phyloP scores from a whole-genome alignment of 1,140 invertebrate species.

The Bacillus rossius region DNA sequence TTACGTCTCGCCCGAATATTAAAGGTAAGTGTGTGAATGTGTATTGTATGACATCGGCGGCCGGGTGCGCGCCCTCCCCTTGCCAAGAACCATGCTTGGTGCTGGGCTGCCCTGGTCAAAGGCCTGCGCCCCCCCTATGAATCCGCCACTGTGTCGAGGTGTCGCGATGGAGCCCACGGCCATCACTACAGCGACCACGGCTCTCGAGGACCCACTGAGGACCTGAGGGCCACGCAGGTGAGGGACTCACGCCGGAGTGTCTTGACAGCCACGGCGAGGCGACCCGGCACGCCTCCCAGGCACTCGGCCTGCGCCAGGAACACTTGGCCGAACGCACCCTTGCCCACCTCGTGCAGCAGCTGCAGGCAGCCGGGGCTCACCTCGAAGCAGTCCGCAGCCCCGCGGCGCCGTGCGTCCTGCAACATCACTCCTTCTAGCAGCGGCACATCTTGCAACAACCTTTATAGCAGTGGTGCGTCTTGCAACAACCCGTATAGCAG shows the following conservation, averaged over 20 bases:
- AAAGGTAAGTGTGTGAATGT: no score
- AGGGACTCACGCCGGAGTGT: constrained; percentile 53
- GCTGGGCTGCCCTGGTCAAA: no score
- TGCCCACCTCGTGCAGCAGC: constrained; percentile 55
- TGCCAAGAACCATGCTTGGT: no score
- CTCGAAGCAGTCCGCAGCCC: constrained; percentile 46
- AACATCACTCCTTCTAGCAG: not conserved
- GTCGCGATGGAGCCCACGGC: no score
- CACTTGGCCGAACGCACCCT: constrained; percentile 69
- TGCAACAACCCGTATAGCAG: not conserved
- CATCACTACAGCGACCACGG: no score
- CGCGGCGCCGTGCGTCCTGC: constrained; percentile 30
- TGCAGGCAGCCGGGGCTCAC: constrained; percentile 47
- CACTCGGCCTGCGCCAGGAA: constrained; percentile 51
- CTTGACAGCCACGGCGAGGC: constrained; percentile 62
- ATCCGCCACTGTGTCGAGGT: no score
- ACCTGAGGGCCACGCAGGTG: no score
- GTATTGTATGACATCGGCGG: no score
- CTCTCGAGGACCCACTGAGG: no score
- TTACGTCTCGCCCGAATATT: no score
- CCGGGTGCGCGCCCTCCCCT: no score
- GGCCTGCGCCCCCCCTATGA: no score
- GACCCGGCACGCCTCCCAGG: constrained; percentile 43
- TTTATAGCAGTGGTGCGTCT: not conserved
- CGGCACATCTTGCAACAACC: not conserved